A percentile compares a stretch with the other conserved stretches of the same genome.
phyloP scores from a whole-genome alignment of 2,113 vertebrate genomes.

The Scopus umbretta region DNA sequence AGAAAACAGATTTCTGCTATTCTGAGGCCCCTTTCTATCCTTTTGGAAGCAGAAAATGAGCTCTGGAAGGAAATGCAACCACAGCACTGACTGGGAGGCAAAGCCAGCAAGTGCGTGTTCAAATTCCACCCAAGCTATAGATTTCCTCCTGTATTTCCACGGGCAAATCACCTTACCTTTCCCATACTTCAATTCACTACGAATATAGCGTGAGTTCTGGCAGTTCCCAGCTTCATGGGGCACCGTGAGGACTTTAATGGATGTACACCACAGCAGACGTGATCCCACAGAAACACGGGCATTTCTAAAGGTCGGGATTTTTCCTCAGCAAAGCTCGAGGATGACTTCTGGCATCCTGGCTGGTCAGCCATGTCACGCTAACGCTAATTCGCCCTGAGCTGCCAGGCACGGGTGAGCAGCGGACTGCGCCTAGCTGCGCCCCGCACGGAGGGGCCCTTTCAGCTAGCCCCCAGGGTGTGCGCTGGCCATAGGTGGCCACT shows the following conservation, averaged over 20 bases:
- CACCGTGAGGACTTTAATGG: neutral
- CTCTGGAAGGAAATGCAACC: neutral
- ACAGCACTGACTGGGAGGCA: neutral
- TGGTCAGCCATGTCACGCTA: neutral
- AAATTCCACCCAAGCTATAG: neutral
- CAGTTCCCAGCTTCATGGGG: neutral
- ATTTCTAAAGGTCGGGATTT: neutral
- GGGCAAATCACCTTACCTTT: neutral
- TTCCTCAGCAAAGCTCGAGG: neutral
- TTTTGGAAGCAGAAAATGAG: conserved; percentile 2
- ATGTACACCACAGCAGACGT: neutral
- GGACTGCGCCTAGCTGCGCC: neutral
- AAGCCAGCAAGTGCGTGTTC: neutral
- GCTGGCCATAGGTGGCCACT: neutral
- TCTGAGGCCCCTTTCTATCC: neutral
- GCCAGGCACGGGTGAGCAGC: neutral
- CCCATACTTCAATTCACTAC: neutral
- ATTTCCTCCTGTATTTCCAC: neutral
- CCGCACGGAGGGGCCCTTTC: neutral
- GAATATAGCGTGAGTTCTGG: neutral
- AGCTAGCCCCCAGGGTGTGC: neutral
- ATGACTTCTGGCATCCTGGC: neutral
- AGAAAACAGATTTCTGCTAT: neutral
- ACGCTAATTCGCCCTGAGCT: neutral
- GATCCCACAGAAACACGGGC: neutral